Conservation (phyloP, 2,113 vertebrate species). For the Platysternon megacephalum region DNA sequence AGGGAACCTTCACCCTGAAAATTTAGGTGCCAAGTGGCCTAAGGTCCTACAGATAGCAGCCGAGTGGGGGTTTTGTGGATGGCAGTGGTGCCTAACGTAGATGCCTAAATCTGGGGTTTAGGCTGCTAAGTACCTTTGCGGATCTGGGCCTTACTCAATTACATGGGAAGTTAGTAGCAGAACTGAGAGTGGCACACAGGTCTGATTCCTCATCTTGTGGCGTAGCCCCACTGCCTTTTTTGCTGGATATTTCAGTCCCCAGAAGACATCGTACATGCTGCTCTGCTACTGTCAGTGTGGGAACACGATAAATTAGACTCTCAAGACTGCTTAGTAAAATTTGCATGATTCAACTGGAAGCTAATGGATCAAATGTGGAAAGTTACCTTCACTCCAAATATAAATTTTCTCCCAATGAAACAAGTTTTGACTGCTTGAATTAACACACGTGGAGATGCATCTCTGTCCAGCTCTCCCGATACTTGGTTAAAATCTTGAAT, state of each 20-base stretch:
- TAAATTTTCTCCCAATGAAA: slow-evolving; percentile 85
- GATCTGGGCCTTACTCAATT: neutral
- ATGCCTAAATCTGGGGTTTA: neutral
- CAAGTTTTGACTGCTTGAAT: slow-evolving; percentile 83
- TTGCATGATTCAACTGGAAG: neutral
- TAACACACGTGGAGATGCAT: slow-evolving; percentile 55
- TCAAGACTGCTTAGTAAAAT: neutral
- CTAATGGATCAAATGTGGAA: neutral
- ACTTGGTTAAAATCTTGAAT: slow-evolving; percentile 71
- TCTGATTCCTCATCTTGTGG: neutral
- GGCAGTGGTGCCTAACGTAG: neutral
- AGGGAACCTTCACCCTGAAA: no score
- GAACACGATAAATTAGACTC: neutral
- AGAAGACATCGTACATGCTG: neutral
- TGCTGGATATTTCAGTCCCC: neutral
- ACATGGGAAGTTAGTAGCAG: neutral
- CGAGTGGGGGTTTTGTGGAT: neutral
- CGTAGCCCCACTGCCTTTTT: neutral
- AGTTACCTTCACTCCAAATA: slow-evolving; percentile 89
- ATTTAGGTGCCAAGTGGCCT: neutral
- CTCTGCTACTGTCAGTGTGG: neutral
- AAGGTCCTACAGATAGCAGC: neutral
- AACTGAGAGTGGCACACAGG: neutral
- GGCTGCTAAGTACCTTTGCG: neutral
- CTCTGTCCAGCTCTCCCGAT: slow-evolving; percentile 53